These are phyloP conservation scores for Hycleus phaleratus DNA, from an alignment of 1,140 invertebrate species.

Conservation along the genomic window DNA sequence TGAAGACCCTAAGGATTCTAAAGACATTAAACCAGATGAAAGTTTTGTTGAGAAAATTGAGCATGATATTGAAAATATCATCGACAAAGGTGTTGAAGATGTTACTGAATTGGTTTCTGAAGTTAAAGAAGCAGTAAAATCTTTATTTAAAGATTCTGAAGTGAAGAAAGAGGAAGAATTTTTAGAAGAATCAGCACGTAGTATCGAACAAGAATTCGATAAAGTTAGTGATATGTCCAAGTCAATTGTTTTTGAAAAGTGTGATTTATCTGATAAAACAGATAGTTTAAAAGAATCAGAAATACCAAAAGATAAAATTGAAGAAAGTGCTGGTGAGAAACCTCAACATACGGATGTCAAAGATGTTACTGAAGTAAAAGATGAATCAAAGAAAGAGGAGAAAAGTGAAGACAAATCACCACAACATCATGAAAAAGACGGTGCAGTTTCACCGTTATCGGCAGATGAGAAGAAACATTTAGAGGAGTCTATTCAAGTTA, in stretches of 20 bases:
- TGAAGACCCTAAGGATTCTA: too few species aligned
- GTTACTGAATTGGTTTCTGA: too few species aligned
- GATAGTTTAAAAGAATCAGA: background rate
- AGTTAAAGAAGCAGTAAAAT: too few species aligned
- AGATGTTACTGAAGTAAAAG: background rate
- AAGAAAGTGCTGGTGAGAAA: too few species aligned
- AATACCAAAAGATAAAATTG: too few species aligned
- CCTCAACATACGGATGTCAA: too few species aligned
- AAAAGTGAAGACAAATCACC: slow-evolving; percentile 19
- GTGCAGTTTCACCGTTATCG: too few species aligned
- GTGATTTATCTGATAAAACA: slow-evolving; percentile 7
- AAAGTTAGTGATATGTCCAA: slow-evolving; percentile 13
- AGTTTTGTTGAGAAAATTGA: background rate
- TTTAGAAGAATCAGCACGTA: background rate
- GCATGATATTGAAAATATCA: background rate
- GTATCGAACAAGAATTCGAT: background rate
- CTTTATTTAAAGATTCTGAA: too few species aligned
- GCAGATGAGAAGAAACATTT: background rate
- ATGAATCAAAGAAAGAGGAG: slow-evolving; percentile 3
- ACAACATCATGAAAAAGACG: slow-evolving; percentile 2
- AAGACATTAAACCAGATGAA: background rate
- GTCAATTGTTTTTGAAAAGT: slow-evolving; percentile 20
- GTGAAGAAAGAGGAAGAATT: background rate
- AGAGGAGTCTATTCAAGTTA: too few species aligned
- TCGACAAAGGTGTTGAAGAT: background rate